Evolutionary conservation across 2,113 vertebrate species (phyloP), one percentile per base, ranked within the genome.

Genomic region (Phycodurus eques): DNA sequence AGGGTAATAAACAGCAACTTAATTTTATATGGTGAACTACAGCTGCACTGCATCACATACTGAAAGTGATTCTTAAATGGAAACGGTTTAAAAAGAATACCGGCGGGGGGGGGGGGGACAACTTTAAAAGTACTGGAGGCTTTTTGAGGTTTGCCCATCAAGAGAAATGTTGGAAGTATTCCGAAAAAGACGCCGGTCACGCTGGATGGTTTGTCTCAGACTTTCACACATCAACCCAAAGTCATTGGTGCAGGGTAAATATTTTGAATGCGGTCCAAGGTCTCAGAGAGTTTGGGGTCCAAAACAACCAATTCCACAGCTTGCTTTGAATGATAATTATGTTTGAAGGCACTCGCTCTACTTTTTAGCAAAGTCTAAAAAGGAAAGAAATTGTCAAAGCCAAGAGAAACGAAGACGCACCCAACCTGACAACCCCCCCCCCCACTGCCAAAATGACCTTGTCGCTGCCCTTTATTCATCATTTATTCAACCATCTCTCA

Each of bases 401-500:
- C 33, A 66, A 79, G 19, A 68, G 35, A 39, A 39, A 39, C 35
- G 35, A 62, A 62, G 67, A 39, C 56, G 68, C 43, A 54, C 14
- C 63, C 27, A 62, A 31, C 35, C 46, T 27, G 27, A 27, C 27
- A 27, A 27, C 27, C 49, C 39, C 61, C 11, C 69, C 60, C 64
- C 62, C 67, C 51, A 59, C 67, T 47, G 64, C 46, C 7, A 8
- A 2, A 8, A 63, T 43, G 74, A 87, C 81, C 80, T 72, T 57
- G 68, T 68, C 77, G 31, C 42, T 5, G 70, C 42, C 62, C 47
- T 81, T 44, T 51, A 31, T 27, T 73, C 59, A 88, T 87, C 1
- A 87, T 79, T 83, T 79, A 89, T 90, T 77, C 61, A 81, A 71
- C 57, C 17, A 46, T 57, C 72, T 67, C 53, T 74, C 66, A 63